These are phyloP conservation scores for Chelmon rostratus DNA, from an alignment of 2,797 vertebrate species.

Conservation along the genomic window DNA sequence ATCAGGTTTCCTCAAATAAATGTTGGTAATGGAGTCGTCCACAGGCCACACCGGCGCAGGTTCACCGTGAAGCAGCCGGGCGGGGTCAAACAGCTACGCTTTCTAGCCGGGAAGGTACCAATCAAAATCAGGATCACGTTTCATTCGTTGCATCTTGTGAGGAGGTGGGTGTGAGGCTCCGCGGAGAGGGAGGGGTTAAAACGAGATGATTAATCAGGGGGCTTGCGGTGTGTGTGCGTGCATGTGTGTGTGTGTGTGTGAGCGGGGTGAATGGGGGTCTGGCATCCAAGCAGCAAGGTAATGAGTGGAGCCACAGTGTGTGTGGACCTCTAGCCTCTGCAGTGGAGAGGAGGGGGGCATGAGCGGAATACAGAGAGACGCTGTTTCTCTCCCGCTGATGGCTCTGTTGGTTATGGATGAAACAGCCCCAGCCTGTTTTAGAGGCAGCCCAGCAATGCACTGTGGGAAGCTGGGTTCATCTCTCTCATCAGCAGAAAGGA, in stretches of 20 bases:
- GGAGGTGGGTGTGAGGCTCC: conserved; percentile 13
- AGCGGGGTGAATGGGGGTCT: conserved; percentile 69
- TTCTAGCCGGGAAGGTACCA: conserved; percentile 25
- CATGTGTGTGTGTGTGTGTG: conserved; percentile 36
- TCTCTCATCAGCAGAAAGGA: conserved; percentile 40
- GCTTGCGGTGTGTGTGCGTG: conserved; percentile 4
- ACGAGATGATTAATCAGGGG: conserved; percentile 68
- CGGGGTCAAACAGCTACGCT: conserved; percentile 34
- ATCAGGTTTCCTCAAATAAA: conserved; percentile 17
- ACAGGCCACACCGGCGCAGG: neutral
- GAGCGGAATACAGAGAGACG: conserved; percentile 76
- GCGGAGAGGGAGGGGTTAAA: conserved; percentile 56
- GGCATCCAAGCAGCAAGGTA: conserved; percentile 73
- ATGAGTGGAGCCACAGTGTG: conserved; percentile 77
- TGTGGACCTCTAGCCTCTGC: conserved; percentile 78
- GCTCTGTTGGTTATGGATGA: conserved; percentile 75
- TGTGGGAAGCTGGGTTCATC: conserved; percentile 41
- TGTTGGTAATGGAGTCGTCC: neutral
- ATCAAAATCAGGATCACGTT: conserved; percentile 70
- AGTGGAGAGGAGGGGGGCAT: conserved; percentile 67
- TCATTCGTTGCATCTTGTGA: conserved; percentile 37
- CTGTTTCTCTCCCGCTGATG: conserved; percentile 63
- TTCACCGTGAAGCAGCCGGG: neutral
- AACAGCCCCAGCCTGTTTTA: conserved; percentile 50
- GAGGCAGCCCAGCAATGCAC: conserved; percentile 37